phyloP scores from a whole-genome alignment of 2,113 vertebrate genomes.

The Cololabis saira region DNA sequence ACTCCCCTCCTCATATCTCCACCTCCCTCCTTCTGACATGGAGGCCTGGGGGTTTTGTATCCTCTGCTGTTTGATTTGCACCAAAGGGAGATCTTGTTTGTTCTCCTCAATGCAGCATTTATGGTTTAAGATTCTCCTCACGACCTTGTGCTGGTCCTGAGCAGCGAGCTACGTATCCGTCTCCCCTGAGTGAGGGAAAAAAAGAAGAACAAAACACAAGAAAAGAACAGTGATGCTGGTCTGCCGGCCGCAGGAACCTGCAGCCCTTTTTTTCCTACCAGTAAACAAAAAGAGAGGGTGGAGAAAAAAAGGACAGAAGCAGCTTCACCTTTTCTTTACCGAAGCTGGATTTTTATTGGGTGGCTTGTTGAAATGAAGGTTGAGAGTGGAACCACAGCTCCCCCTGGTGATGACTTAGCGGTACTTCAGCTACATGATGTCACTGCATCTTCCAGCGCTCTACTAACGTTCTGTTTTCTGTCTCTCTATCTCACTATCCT shows the following conservation, averaged over 20 bases:
- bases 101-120: conserved; percentile 79
- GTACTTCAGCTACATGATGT: conserved; percentile 15
- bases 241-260: conserved; percentile 17
- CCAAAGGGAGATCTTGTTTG: conserved; percentile 73
- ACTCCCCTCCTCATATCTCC: conserved; percentile 2
- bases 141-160: conserved; percentile 63
- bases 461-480: conserved; percentile 32
- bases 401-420: conserved; percentile 52
- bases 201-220: conserved; percentile 41
- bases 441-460: background rate
- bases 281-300: conserved; percentile 8
- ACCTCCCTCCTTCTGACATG: conserved; percentile 49
- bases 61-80: conserved; percentile 68
- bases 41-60: conserved; percentile 59
- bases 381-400: conserved; percentile 47
- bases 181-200: conserved; percentile 60
- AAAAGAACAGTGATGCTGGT: conserved; percentile 39
- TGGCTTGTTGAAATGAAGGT: conserved; percentile 43
- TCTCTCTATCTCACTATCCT: conserved; percentile 26
- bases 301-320: background rate
- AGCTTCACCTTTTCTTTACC: conserved; percentile 10
- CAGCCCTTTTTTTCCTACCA: conserved; percentile 33
- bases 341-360: conserved; percentile 18
- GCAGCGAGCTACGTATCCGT: conserved; percentile 58
- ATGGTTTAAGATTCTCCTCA: conserved; percentile 77